Percentiles rank a stretch among this genome's conserved stretches.
phyloP scores from a whole-genome alignment of 2,797 vertebrate genomes.

The Taeniopygia guttata region DNA sequence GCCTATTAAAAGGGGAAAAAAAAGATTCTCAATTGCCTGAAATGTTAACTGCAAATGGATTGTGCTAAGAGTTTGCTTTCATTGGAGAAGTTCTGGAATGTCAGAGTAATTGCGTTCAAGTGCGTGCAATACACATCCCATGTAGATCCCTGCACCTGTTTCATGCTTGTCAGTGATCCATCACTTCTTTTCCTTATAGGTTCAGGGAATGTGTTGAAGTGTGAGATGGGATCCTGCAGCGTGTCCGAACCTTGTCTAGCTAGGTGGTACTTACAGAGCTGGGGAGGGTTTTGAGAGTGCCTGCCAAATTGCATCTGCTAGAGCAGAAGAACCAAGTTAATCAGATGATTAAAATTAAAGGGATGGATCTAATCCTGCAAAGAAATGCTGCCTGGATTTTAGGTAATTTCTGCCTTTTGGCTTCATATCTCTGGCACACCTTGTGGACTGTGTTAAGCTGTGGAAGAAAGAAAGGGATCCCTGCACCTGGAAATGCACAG shows the following conservation, averaged over 20 bases:
- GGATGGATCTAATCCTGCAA: slow-evolving; percentile 82
- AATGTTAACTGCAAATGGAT: neutral
- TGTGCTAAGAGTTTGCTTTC: slow-evolving; percentile 43
- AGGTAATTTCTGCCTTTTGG: slow-evolving; percentile 85
- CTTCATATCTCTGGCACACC: slow-evolving; percentile 83
- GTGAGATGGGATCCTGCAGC: slow-evolving; percentile 46
- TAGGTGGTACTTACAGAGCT: slow-evolving; percentile 21
- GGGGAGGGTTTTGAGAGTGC: neutral
- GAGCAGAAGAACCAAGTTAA: slow-evolving; percentile 16
- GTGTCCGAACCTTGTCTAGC: slow-evolving; percentile 9
- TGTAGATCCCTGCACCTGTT: slow-evolving; percentile 81
- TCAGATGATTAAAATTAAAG: slow-evolving; percentile 47
- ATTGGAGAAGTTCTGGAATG: slow-evolving; percentile 46
- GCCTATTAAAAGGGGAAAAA: neutral
- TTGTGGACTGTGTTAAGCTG: slow-evolving; percentile 81
- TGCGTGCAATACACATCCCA: neutral
- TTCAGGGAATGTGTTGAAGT: slow-evolving; percentile 63
- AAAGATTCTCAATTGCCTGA: neutral
- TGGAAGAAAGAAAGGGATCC: slow-evolving; percentile 74
- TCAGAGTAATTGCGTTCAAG: slow-evolving; percentile 45
- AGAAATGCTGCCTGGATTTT: slow-evolving; percentile 87
- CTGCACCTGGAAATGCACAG: slow-evolving; percentile 74
- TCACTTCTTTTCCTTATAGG: slow-evolving; percentile 87
- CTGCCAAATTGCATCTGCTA: slow-evolving; percentile 12
- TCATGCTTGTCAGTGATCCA: slow-evolving; percentile 79